Percentiles rank a stretch among this genome's conserved stretches.
These are phyloP conservation scores for Tapera naevia DNA, from an alignment of 2,797 vertebrate species.

Conservation along the genomic window DNA sequence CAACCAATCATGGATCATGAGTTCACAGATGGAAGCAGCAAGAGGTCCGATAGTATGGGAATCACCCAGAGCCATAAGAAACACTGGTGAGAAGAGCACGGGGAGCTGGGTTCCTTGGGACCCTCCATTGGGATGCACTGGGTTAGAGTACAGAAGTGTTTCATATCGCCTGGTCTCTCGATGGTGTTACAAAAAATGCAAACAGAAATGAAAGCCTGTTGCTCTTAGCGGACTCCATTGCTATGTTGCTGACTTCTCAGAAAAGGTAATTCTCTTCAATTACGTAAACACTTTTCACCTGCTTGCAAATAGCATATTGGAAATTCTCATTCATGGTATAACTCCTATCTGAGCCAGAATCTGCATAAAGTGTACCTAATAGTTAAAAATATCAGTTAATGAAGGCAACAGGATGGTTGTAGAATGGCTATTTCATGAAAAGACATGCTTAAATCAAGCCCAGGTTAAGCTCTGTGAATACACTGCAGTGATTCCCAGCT, in stretches of 20 bases:
- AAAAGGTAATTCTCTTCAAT: not conserved
- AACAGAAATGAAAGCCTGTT: not conserved
- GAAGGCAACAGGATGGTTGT: not conserved
- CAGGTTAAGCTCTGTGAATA: not conserved
- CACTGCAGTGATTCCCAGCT: not conserved
- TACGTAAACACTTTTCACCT: not conserved
- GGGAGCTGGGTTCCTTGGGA: not conserved
- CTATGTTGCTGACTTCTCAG: not conserved
- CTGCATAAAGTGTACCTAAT: not conserved
- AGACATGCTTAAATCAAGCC: not conserved
- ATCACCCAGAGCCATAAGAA: not conserved
- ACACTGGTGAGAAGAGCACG: not conserved
- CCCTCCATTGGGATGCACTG: not conserved
- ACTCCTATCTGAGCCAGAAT: not conserved
- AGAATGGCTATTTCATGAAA: not conserved
- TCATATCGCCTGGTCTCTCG: not conserved
- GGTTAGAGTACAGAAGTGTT: not conserved
- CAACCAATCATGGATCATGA: not conserved
- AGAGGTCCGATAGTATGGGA: not conserved
- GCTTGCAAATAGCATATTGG: not conserved
- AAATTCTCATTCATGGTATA: not conserved
- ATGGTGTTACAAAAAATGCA: not conserved
- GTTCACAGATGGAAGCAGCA: not conserved
- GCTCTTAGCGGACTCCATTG: not conserved
- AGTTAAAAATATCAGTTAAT: not conserved